Conservation (phyloP, 2,797 vertebrate species). For the Rhynchotus rufescens region DNA sequence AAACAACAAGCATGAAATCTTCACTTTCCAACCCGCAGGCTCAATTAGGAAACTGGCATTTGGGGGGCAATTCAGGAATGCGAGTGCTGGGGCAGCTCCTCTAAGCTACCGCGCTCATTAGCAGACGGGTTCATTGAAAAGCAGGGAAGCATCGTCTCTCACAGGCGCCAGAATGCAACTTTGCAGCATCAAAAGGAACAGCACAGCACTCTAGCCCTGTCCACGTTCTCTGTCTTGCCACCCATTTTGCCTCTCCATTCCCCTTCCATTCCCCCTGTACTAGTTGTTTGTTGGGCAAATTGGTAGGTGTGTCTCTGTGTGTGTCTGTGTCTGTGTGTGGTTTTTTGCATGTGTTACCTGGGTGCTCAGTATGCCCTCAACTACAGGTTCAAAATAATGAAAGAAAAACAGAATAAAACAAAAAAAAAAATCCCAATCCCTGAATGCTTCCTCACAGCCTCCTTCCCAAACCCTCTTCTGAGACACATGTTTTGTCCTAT, state of each 20-base stretch:
- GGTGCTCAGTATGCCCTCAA: background rate
- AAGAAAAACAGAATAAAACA: background rate
- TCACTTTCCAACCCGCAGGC: slow-evolving; percentile 39
- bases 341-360: background rate
- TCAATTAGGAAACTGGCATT: slow-evolving; percentile 61
- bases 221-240: background rate
- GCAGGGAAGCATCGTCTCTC: slow-evolving; percentile 35
- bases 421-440: too few relatives aligned
- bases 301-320: background rate
- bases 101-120: slow-evolving; percentile 45
- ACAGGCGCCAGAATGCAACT: background rate
- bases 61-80: slow-evolving; percentile 45
- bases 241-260: background rate
- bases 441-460: background rate
- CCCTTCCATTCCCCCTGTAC: background rate
- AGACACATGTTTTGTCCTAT: background rate
- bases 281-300: background rate
- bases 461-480: background rate
- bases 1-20: slow-evolving; percentile 57
- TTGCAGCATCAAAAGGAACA: slow-evolving; percentile 49
- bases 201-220: slow-evolving; percentile 11
- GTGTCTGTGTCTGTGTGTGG: background rate
- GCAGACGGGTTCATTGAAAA: slow-evolving; percentile 41
- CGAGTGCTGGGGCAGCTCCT: slow-evolving; percentile 37
- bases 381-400: background rate